Evolutionary conservation across 2,888 invertebrate species (phyloP).

Genomic region (Campoplex nolae): DNA sequence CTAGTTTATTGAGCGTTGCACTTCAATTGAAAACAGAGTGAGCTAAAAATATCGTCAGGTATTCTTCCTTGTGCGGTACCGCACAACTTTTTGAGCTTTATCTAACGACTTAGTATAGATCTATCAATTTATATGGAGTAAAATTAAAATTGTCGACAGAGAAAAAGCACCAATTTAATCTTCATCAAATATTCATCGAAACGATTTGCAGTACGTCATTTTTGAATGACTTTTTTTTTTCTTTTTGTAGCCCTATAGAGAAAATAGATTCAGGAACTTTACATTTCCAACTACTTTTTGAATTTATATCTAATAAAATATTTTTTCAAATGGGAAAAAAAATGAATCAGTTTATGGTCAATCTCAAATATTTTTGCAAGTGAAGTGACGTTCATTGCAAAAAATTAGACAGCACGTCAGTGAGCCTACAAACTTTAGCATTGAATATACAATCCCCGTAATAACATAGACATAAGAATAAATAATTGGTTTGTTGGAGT

Average conservation of each 20-base stretch:
- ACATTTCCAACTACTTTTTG: too few species aligned
- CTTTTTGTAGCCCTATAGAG: not conserved
- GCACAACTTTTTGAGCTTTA: not conserved
- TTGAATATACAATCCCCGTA: not conserved
- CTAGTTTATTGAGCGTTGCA: conserved; percentile 14
- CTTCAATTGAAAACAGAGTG: not conserved
- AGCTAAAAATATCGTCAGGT: conserved; percentile 44
- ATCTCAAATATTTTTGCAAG: not conserved
- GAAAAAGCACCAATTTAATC: not conserved
- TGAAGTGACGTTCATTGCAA: not conserved
- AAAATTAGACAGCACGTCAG: not conserved
- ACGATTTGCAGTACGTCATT: not conserved
- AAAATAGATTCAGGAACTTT: not conserved
- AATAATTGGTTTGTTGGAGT: not conserved
- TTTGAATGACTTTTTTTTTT: not conserved
- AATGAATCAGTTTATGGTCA: not conserved
- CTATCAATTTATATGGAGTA: not conserved
- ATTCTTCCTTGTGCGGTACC: not conserved
- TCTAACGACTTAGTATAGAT: conserved; percentile 24
- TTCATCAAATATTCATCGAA: not conserved
- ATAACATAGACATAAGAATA: not conserved
- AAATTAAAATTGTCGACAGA: not conserved
- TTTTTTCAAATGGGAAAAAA: not conserved
- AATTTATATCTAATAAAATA: not conserved
- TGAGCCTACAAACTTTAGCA: not conserved